Base-by-base conservation (phyloP, 2,113 vertebrate species). In the Gambusia affinis region DNA sequence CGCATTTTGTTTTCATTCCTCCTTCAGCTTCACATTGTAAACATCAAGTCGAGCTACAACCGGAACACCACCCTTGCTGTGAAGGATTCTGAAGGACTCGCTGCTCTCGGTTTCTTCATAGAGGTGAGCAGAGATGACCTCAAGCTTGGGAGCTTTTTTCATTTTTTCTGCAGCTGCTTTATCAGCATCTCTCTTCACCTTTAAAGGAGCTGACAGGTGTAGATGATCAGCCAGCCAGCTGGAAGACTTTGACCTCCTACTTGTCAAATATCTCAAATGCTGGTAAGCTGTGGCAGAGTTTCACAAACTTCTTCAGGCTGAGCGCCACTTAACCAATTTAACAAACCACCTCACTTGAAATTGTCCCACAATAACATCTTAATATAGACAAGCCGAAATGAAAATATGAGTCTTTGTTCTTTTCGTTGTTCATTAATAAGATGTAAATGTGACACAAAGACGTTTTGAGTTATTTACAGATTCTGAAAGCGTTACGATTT, bases 21-120 rank as follows among this genome's bases (percentile, higher is more conserved):
- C 39, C 28, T 3, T 0, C 74, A 96, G 95, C 7, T 95, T 3
- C 95, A 95, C 82, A 92, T 96, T 12, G 93, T 95, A 1, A 92
- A 85, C 73, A 1, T n/a, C 30, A 93, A 87, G 72, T 39, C 82
- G 3, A 54, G 67, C 57, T 61, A 28, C n/a, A 79, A 90, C 1
- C 0, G 28, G 1, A 72, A 85, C 54, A 66, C 63, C 5, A 29
- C 8, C 10, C 2, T 0, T 0, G 90, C 85, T 3, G 0, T 84
- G 2, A 4, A 0, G 1, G 87, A 95, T 78, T 17, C 88, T 1
- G n/a, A 42, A 0, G 94, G 89, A 70, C 27, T 92, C 0, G 92
- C 94, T 66, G 94, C 92, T 42, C 85, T 92, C 8, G 88, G 89
- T 39, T 92, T 91, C 77, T 35, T 90, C 2, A 83, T 92, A 19